Base-by-base conservation (phyloP, 92 coral and sea anemone species). In the Hydrozoanthus gracilis region DNA sequence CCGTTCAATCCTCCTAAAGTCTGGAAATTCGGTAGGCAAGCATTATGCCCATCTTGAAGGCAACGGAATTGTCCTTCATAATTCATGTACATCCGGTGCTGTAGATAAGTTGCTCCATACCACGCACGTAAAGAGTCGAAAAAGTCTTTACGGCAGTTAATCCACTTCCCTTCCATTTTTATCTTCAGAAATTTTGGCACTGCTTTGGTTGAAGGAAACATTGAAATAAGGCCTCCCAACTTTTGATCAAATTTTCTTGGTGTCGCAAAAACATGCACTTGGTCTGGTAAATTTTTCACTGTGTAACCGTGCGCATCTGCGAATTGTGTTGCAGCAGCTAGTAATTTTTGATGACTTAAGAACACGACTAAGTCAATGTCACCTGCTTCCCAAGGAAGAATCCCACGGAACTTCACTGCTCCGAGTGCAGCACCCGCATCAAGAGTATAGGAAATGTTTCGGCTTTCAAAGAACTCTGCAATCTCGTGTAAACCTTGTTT, bases 371-470 rank as follows among this genome's bases (percentile, higher is more conserved):
- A 11, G 58, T 89, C 95, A 12, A 87, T 67, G 77, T 92, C 95
- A 1, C 95, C 95, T 8, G 95, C 88, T 18, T 92, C 95, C 95
- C 95, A 92, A 2, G 95, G 95, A 35, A 92, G 58, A 51, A 92
- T 79, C 3, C 83, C 87, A 2, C 90, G 84, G 72, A 89, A 82
- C 69, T 92, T 92, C n/a, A 92, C 56, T 27, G 91, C 91, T 13
- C 95, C 95, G 10, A 92, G 17, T n/a, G 87, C 75, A 0, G 89
- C 89, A 1, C 95, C 95, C 4, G 70, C 92, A 5, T 77, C 56
- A 11, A 92, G 65, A 4, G 14, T n/a, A 39, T 80, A 92, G 17
- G 79, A 51, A n/a, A 92, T 86, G 11, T 87, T 82, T 74, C 78
- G 58, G 54, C 44, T 67, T 1, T 64, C 78, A 12, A 92, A 65